These are phyloP conservation scores for Sebastolobus altivelis DNA, from an alignment of 2,797 vertebrate species.

Conservation along the genomic window DNA sequence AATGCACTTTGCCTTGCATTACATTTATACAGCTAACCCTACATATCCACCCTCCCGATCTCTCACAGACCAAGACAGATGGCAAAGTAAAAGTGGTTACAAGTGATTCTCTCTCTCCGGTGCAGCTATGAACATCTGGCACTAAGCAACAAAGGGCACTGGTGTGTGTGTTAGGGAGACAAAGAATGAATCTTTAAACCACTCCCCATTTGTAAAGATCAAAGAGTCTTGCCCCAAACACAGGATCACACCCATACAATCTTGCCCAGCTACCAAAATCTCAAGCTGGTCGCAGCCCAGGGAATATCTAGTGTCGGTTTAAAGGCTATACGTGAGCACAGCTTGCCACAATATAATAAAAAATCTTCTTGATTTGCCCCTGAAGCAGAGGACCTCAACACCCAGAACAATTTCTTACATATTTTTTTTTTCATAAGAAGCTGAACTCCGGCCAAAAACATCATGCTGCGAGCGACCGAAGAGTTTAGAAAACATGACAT, in stretches of 20 bases:
- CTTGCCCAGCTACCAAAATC: slow-evolving; percentile 45
- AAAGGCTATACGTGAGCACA: slow-evolving; percentile 32
- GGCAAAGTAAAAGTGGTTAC: slow-evolving; percentile 6
- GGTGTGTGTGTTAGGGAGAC: slow-evolving; percentile 19
- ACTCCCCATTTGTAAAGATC: slow-evolving; percentile 63
- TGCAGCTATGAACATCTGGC: slow-evolving; percentile 54
- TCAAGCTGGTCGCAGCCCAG: slow-evolving; percentile 17
- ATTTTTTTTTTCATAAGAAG: slow-evolving; percentile 48
- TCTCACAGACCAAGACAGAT: slow-evolving; percentile 18
- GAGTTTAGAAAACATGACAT: slow-evolving; percentile 74
- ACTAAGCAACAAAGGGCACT: slow-evolving; percentile 36
- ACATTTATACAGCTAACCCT: slow-evolving; percentile 21
- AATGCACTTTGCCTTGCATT: slow-evolving; percentile 42
- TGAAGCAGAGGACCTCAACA: slow-evolving; percentile 40
- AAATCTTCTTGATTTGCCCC: slow-evolving; percentile 36
- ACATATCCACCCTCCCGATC: neutral
- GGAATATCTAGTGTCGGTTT: slow-evolving; percentile 15
- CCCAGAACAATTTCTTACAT: slow-evolving; percentile 41
- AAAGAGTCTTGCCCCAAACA: slow-evolving; percentile 59
- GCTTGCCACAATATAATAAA: slow-evolving; percentile 6
- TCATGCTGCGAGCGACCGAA: slow-evolving; percentile 58
- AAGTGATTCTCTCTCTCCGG: slow-evolving; percentile 25
- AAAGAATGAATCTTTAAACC: slow-evolving; percentile 57
- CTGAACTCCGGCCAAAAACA: slow-evolving; percentile 69
- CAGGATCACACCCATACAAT: slow-evolving; percentile 56